Evolutionary conservation across 2,888 invertebrate genomes (phyloP).

Genomic region (Lasioglossum leucozonium): DNA sequence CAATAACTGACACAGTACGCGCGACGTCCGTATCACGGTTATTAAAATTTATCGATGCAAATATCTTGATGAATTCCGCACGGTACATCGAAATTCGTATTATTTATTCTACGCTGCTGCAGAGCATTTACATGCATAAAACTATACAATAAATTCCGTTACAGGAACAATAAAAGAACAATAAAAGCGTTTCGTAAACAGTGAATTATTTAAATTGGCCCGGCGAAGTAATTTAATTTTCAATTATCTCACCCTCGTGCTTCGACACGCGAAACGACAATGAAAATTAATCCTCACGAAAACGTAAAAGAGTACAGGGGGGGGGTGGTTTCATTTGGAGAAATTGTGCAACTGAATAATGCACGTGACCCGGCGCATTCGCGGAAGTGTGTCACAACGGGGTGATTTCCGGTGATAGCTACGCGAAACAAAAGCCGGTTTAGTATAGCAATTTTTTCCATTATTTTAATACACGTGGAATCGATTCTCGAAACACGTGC

Average conservation of each 20-base stretch:
- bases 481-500: background rate
- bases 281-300: background rate
- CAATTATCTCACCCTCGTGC: background rate
- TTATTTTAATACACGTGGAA: background rate
- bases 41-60: background rate
- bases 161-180: background rate
- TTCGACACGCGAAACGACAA: background rate
- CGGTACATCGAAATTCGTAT: background rate
- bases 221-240: background rate
- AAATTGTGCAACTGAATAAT: background rate
- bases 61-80: background rate
- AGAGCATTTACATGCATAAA: background rate
- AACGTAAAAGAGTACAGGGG: background rate
- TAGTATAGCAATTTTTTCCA: background rate
- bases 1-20: background rate
- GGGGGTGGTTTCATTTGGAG: background rate
- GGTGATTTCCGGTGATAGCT: background rate
- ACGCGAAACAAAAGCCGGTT: background rate
- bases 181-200: background rate
- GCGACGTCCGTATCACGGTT: background rate
- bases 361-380: background rate
- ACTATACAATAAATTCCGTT: background rate
- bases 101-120: background rate
- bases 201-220: background rate
- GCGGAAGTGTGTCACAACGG: background rate